These are phyloP conservation scores for Pristionchus mayeri DNA, from an alignment of 2,888 invertebrate genomes.

Conservation along the genomic window DNA sequence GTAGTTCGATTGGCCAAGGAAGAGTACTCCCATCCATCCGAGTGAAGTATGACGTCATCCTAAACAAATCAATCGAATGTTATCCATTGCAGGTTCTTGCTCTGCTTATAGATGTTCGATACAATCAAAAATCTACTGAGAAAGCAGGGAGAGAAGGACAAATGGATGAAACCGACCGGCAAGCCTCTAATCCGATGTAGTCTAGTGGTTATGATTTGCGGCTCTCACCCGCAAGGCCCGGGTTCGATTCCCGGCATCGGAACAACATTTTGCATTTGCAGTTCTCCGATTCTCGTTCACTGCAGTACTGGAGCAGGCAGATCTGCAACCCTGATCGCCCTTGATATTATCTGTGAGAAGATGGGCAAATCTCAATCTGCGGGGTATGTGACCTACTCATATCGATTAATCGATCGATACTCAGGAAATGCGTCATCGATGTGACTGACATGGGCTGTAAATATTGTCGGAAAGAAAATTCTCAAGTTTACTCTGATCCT, in stretches of 20 bases:
- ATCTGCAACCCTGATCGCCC: constrained; percentile 62
- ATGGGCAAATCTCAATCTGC: constrained; percentile 57
- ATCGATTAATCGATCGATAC: not conserved
- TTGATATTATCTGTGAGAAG: constrained; percentile 66
- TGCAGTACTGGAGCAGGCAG: constrained; percentile 67
- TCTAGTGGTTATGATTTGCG: constrained; percentile 45
- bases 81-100: not conserved
- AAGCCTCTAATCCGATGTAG: constrained; percentile 25
- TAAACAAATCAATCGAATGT: no score
- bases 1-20: constrained; percentile 45
- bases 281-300: constrained; percentile 63
- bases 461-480: no score
- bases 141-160: constrained; percentile 35
- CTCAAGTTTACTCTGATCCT: no score
- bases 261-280: constrained; percentile 48
- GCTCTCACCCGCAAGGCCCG: constrained; percentile 56
- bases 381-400: not conserved
- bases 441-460: constrained; percentile 66
- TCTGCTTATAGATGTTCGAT: constrained; percentile 31
- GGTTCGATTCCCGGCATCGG: constrained; percentile 68
- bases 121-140: constrained; percentile 23
- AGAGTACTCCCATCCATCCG: constrained; percentile 9
- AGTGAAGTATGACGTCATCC: not conserved
- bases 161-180: constrained; percentile 3
- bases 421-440: constrained; percentile 52